phyloP scores from a whole-genome alignment of 1,140 invertebrate species.

The Tetramorium alpestre region DNA sequence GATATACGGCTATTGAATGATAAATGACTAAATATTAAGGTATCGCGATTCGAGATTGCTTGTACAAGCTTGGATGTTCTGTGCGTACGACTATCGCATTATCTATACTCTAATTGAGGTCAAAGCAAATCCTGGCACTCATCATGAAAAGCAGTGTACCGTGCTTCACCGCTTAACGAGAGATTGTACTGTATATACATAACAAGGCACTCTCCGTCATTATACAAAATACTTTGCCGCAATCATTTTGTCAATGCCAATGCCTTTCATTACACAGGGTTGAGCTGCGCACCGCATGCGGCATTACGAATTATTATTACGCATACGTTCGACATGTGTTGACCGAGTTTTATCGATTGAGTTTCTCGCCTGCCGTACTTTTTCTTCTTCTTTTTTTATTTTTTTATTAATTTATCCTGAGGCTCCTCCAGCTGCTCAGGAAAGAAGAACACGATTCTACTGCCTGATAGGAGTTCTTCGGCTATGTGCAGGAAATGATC shows the following conservation, averaged over 20 bases:
- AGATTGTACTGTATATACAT: constrained; percentile 66
- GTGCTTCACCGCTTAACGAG: constrained; percentile 69
- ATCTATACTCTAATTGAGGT: constrained; percentile 53
- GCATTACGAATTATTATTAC: constrained; percentile 56
- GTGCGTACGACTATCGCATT: constrained; percentile 2
- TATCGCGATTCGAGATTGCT: background rate
- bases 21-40: background rate
- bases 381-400: constrained; percentile 50
- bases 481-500: constrained; percentile 98
- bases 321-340: constrained; percentile 27
- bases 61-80: background rate
- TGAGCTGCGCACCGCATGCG: constrained; percentile 82
- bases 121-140: constrained; percentile 69
- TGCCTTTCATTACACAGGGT: constrained; percentile 77
- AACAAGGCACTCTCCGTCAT: constrained; percentile 58
- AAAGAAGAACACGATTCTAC: constrained; percentile 85
- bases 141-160: constrained; percentile 56
- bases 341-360: constrained; percentile 58
- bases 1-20: background rate
- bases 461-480: constrained; percentile 95
- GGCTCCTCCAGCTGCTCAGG: constrained; percentile 85
- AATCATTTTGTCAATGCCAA: constrained; percentile 64
- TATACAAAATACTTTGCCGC: constrained; percentile 62
- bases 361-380: constrained; percentile 61
- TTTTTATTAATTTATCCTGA: constrained; percentile 75